Percentiles rank a stretch among this genome's conserved stretches.
Evolutionary conservation across 2,888 invertebrate species (phyloP).

Genomic region (Latrodectus elegans): DNA sequence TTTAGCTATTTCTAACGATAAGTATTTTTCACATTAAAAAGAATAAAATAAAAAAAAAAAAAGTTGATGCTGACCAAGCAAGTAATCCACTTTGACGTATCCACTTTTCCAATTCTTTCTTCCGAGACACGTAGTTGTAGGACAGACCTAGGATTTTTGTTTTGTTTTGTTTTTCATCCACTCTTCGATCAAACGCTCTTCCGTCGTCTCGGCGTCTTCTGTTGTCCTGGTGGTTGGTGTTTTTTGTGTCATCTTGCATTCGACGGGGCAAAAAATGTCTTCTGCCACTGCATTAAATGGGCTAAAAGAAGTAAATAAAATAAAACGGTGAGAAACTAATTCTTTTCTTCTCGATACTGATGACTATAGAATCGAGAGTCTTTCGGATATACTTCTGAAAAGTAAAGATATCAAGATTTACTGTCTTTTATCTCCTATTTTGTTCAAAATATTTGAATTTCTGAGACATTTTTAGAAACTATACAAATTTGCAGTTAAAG

Average conservation of each 20-base stretch:
- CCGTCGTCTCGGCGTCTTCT: slow-evolving; percentile 79
- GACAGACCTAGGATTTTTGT: slow-evolving; percentile 77
- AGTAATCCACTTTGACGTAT: slow-evolving; percentile 82
- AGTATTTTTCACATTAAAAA: too few relatives aligned
- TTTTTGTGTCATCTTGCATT: slow-evolving; percentile 57
- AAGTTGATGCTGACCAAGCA: slow-evolving; percentile 80
- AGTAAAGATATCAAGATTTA: too few relatives aligned
- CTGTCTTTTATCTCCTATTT: too few relatives aligned
- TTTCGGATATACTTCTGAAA: too few relatives aligned
- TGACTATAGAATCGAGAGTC: too few relatives aligned
- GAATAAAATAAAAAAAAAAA: not conserved
- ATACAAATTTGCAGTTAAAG: too few relatives aligned
- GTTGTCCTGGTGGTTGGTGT: slow-evolving; percentile 69
- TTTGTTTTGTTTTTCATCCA: slow-evolving; percentile 78
- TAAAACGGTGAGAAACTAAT: too few relatives aligned
- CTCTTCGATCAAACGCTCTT: slow-evolving; percentile 85
- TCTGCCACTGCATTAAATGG: slow-evolving; percentile 90
- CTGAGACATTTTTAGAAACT: too few relatives aligned
- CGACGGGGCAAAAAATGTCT: slow-evolving; percentile 81
- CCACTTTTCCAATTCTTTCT: slow-evolving; percentile 80
- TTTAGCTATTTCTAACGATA: too few relatives aligned
- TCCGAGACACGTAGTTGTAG: slow-evolving; percentile 82
- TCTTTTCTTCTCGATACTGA: too few relatives aligned
- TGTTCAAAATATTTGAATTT: too few relatives aligned
- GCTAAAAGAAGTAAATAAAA: slow-evolving; percentile 77